Percentiles rank a stretch among this genome's conserved stretches.
Evolutionary conservation across 1,140 invertebrate genomes (phyloP).

Genomic region (Dolichoris vasculosae): DNA sequence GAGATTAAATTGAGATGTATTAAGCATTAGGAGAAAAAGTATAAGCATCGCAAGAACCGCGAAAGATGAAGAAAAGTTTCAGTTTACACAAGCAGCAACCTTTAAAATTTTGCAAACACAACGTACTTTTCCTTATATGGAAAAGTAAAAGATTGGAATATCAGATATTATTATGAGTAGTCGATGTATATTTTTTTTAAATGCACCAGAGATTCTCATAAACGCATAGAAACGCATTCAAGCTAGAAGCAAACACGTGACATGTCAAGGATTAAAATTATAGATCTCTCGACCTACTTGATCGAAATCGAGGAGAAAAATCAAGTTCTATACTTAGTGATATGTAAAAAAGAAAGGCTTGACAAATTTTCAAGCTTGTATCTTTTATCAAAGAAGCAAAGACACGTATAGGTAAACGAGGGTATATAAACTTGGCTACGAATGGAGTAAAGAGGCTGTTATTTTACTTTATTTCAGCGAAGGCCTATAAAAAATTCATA

Average conservation of each 20-base stretch:
- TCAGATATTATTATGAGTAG: not conserved
- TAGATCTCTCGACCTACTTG: not conserved
- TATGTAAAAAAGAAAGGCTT: not conserved
- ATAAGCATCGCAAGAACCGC: not conserved
- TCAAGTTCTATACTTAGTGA: not conserved
- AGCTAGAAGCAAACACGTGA: not conserved
- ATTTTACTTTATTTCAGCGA: not conserved
- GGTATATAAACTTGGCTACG: not conserved
- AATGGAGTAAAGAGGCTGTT: not conserved
- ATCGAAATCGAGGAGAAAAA: not conserved
- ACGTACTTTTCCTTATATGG: not conserved
- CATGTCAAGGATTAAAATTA: constrained; percentile 11
- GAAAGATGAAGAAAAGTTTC: not conserved
- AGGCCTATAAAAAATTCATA: not conserved
- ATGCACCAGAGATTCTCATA: not conserved
- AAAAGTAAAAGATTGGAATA: not conserved
- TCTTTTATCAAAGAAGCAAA: no score
- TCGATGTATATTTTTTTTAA: not conserved
- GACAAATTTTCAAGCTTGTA: no score
- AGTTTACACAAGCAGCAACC: not conserved
- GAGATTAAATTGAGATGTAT: not conserved
- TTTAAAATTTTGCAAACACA: not conserved
- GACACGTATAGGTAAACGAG: not conserved
- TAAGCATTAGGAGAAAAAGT: not conserved
- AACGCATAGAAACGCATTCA: not conserved